phyloP scores from a whole-genome alignment of 2,113 vertebrate species.

The Heliornis fulica region DNA sequence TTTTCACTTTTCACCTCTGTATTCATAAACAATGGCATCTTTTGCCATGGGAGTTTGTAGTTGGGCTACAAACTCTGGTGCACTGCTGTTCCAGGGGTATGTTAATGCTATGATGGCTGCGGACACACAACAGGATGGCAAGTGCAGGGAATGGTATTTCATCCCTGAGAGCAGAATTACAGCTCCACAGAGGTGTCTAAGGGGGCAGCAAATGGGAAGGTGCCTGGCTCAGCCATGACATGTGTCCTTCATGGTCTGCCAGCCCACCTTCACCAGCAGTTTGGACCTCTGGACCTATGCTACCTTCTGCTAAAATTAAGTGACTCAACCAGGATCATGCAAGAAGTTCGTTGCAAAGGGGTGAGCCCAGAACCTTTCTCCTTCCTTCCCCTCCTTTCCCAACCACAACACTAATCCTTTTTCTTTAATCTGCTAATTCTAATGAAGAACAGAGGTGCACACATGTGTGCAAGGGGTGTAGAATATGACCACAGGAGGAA shows the following conservation, averaged over 20 bases:
- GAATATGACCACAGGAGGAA: background rate
- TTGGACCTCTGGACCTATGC: background rate
- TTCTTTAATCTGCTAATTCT: background rate
- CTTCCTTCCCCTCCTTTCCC: background rate
- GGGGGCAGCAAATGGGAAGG: background rate
- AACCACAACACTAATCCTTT: background rate
- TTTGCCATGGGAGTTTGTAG: background rate
- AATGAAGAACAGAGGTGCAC: rapidly evolving
- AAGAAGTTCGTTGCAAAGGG: background rate
- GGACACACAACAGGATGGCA: rapidly evolving
- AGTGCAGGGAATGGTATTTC: background rate
- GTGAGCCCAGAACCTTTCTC: background rate
- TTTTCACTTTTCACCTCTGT: background rate
- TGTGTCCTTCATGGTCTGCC: rapidly evolving
- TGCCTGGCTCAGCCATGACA: background rate
- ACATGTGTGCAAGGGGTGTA: background rate
- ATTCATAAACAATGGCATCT: background rate
- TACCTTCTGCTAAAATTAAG: background rate
- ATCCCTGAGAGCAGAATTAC: background rate
- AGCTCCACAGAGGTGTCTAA: background rate
- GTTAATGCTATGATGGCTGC: background rate
- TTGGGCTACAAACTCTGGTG: background rate
- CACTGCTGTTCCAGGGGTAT: background rate
- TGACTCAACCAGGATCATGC: background rate
- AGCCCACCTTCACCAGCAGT: background rate